Evolutionary conservation across 2,888 invertebrate species (phyloP), one percentile per base, ranked within the genome.

Genomic region (Drosophila pegasa): DNA sequence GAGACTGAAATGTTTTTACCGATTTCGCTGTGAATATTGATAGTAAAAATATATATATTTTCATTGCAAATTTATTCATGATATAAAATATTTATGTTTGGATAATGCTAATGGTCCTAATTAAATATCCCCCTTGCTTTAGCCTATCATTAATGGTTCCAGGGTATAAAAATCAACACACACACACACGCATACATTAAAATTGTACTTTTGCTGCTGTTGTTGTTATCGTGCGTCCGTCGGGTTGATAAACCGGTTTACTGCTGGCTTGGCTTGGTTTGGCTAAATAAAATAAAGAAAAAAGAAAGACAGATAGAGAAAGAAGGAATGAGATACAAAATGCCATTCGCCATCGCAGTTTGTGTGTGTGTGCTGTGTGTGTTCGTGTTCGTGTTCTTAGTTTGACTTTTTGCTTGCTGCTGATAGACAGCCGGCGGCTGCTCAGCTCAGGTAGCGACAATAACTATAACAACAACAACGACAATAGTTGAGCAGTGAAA

Each of bases 171-270:
- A 25, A 52, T 10, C 67, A n/a, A 50, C 20, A 51, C 52, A 64
- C 33, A 59, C 56, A 62, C 84, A 50, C 20, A 51, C 52, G 62
- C 33, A 59, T 54, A 62, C 84, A 87, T 79, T 82, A 55, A 75
- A 73, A 70, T 65, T 71, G 74, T 78, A 72, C 74, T 68, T 75
- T 78, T 75, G 67, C 68, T 70, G 72, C 67, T 62, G 65, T 55
- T 47, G 66, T 85, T 87, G 80, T 84, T 84, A 85, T 87, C 88
- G 83, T 80, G 70, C 63, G 77, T 66, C 66, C 63, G 74, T 68
- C 79, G 71, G 82, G 73, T 80, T 83, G 85, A 87, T 86, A 88
- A 86, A 86, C 85, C 85, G 88, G 85, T 86, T 85, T 85, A 7
- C 48, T 45, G 52, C 57, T 67, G 70, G 59, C 38, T 72, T 73